These are phyloP conservation scores for Sinhomidia bicolor DNA, from an alignment of 2,888 invertebrate genomes.

Conservation along the genomic window DNA sequence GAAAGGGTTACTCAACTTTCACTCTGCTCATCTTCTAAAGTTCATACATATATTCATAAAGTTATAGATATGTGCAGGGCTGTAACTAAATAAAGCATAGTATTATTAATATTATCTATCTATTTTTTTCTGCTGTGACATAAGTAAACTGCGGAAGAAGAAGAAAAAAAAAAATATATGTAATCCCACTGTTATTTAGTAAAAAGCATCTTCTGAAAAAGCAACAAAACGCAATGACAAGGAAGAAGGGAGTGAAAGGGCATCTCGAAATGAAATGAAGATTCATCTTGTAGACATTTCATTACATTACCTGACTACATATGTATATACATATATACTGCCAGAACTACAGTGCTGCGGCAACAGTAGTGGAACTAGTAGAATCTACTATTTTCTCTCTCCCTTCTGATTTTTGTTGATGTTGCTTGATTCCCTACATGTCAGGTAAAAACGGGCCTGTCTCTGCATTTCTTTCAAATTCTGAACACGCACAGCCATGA, in stretches of 20 bases:
- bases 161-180: too few species aligned
- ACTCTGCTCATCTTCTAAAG: neutral
- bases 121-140: neutral
- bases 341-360: neutral
- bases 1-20: conserved; percentile 14
- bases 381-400: neutral
- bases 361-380: neutral
- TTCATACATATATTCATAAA: neutral
- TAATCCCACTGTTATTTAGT: conserved; percentile 58
- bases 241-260: conserved; percentile 37
- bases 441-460: conserved; percentile 58
- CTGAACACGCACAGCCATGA: conserved; percentile 57
- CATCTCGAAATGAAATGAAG: conserved; percentile 51
- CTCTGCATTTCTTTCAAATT: conserved; percentile 44
- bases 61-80: neutral
- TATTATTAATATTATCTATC: too few species aligned
- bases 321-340: too few species aligned
- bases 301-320: conserved; percentile 73
- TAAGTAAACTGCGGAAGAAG: neutral
- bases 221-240: conserved; percentile 39
- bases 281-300: conserved; percentile 74
- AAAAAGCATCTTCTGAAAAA: conserved; percentile 51
- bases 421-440: conserved; percentile 54
- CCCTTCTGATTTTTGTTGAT: conserved; percentile 52
- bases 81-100: neutral